Base-by-base conservation (phyloP, 2,797 vertebrate species). In the Urosaurus nigricauda region DNA sequence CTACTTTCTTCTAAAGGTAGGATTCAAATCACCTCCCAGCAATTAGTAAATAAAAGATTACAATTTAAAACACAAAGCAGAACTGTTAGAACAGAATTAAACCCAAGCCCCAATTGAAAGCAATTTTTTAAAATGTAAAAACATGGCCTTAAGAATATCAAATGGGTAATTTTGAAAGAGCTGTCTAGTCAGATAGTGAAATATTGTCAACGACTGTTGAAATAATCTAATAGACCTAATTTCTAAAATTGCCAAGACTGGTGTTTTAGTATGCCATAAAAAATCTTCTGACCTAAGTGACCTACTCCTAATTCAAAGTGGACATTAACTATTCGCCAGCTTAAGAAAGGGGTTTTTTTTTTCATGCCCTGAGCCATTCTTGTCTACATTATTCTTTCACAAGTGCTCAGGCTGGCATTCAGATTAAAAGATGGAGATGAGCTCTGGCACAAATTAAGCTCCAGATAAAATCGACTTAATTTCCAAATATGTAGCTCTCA, bases 361-460 rank as follows among this genome's bases (percentile, higher is more conserved):
- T 37, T 21, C 17, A 35, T 84, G 82, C 65, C n/a, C 17, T 71
- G 82, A 85, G 47, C 24, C 71, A 85, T 85, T 85, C 29, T 63
- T 26, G 32, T 43, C 35, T 40, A 60, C 40, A n/a, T 70, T 68
- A 56, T 84, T 75, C 58, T 85, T 60, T 58, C 71, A 19, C 37
- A 40, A 40, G 16, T 58, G 3, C 37, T 37, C 32, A 85, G 9
- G 17, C 53, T 77, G 24, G 35, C 12, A 63, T 77, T 77, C 73
- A 85, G 12, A 85, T n/a, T 77, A 77, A 85, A 40, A 63, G 43
- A 68, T 19, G 11, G 29, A 51, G 37, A 63, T 83, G 85, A 68
- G 53, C 53, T 29, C 68, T 82, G 51, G 56, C 13, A 81, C 86
- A 74, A 43, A 82, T 74, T 82, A 87, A 63, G 37, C 56, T 87